These are phyloP conservation scores for Drosophila formosana DNA, from an alignment of 2,888 invertebrate species.

Conservation along the genomic window DNA sequence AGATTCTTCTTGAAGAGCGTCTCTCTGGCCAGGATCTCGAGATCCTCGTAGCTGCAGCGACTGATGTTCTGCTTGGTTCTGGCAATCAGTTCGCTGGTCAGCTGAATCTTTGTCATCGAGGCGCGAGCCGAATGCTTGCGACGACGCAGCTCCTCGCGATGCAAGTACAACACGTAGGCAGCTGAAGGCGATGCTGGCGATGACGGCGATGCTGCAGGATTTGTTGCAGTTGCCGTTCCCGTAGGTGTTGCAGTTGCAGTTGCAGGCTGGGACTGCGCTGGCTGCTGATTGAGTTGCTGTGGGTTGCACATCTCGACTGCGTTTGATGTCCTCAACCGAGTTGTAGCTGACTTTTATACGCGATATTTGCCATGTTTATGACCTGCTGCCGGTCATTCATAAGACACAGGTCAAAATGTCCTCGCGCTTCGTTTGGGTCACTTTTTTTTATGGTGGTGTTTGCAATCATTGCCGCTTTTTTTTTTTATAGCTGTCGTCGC, in stretches of 20 bases:
- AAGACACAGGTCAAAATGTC: slow-evolving; percentile 49
- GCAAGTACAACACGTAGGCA: slow-evolving; percentile 64
- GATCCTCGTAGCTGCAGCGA: slow-evolving; percentile 65
- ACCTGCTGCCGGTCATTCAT: slow-evolving; percentile 73
- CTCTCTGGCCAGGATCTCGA: slow-evolving; percentile 62
- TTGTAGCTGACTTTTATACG: slow-evolving; percentile 47
- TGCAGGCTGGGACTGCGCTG: background rate
- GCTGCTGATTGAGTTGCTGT: slow-evolving; percentile 30
- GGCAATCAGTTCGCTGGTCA: slow-evolving; percentile 67
- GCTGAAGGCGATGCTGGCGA: slow-evolving; percentile 52
- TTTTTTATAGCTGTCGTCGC: slow-evolving; percentile 55
- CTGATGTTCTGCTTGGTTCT: slow-evolving; percentile 63
- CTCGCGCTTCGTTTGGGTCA: background rate
- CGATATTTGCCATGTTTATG: slow-evolving; percentile 26
- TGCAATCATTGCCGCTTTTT: slow-evolving; percentile 40
- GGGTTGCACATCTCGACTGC: slow-evolving; percentile 62
- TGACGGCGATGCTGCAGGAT: slow-evolving; percentile 2
- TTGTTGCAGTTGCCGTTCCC: slow-evolving; percentile 2
- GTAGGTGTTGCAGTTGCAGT: slow-evolving; percentile 2
- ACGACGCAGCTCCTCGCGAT: slow-evolving; percentile 63
- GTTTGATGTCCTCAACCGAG: slow-evolving; percentile 45
- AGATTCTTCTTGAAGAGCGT: slow-evolving; percentile 68
- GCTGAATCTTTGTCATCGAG: slow-evolving; percentile 61
- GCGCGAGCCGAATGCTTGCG: slow-evolving; percentile 42
- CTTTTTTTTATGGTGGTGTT: slow-evolving; percentile 15